Evolutionary conservation across 2,888 invertebrate genomes (phyloP), one percentile per base, ranked within the genome.

Genomic region (Augiades crinisus): DNA sequence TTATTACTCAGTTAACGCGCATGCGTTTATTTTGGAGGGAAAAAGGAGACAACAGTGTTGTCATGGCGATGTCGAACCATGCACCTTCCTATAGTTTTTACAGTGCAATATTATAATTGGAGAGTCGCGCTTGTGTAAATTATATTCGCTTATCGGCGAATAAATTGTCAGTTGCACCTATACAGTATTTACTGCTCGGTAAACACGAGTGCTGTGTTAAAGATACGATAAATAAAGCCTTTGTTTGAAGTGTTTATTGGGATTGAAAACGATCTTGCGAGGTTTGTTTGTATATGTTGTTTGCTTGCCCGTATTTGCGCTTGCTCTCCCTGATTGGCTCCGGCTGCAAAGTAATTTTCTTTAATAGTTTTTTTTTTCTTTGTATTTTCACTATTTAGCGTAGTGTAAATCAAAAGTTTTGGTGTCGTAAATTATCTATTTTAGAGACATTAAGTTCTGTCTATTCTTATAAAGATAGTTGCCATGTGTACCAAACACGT

Each of bases 11-110:
- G 53, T 60, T 56, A 58, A 59, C 66, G 82, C 87, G 87, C 86
- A 86, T 85, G 87, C 85, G 85, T 75, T 63, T 59, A 60, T 85
- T 85, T 87, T 86, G 87, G 86, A 86, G 86, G 86, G 85, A 88
- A 86, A 83, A 76, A 68, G 70, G 56, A 44, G 63, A 72, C 76
- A 57, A 77, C 83, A 80, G 75, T 78, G 83, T 85, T 75, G 74
- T 68, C 74, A 87, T 85, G 64, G 72, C 72, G 59, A 86, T 79
- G 65, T 61, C 64, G 70, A 67, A 62, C 63, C 71, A 65, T 80
- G 77, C 79, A 83, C 70, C 65, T 68, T 13, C 19, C 22, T 8
- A 30, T 51, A 12, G 10, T 44, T 51, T 50, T 37, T 53, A 45
- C 55, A 55, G 54, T 54, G 40, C 47, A 56, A 44, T 31, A 41